Evolutionary conservation across 1,140 invertebrate species (phyloP).

Genomic region (Trichonephila inaurata): DNA sequence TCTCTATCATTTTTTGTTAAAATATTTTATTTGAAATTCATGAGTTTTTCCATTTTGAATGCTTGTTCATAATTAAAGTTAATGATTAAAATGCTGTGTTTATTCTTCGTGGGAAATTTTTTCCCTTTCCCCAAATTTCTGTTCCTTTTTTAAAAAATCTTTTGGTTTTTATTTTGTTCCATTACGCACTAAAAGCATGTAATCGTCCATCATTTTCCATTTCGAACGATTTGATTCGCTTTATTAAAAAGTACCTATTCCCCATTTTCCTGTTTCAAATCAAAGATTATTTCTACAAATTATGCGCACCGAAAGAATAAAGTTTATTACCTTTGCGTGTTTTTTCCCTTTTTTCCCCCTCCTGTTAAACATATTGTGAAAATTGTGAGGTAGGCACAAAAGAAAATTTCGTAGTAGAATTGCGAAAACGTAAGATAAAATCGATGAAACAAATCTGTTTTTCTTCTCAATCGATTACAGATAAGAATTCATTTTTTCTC

Average conservation of each 20-base stretch:
- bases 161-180: neutral
- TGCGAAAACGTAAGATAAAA: constrained; percentile 60
- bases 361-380: neutral
- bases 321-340: neutral
- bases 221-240: neutral
- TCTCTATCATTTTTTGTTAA: neutral
- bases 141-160: neutral
- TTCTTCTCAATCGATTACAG: constrained; percentile 58
- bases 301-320: neutral
- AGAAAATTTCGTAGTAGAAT: neutral
- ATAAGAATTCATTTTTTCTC: constrained; percentile 23
- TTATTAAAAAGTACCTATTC: neutral
- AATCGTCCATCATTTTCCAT: neutral
- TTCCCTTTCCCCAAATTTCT: neutral
- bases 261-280: neutral
- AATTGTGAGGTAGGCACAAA: neutral
- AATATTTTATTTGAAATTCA: neutral
- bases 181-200: neutral
- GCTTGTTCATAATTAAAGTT: neutral
- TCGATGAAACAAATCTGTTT: constrained; percentile 59
- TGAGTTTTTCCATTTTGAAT: neutral
- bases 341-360: no score
- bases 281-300: constrained; percentile 27
- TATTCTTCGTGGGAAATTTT: neutral
- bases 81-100: neutral